Base-by-base conservation (phyloP, 2,888 invertebrate species). In the Pyrrhopygopsis socrates region DNA sequence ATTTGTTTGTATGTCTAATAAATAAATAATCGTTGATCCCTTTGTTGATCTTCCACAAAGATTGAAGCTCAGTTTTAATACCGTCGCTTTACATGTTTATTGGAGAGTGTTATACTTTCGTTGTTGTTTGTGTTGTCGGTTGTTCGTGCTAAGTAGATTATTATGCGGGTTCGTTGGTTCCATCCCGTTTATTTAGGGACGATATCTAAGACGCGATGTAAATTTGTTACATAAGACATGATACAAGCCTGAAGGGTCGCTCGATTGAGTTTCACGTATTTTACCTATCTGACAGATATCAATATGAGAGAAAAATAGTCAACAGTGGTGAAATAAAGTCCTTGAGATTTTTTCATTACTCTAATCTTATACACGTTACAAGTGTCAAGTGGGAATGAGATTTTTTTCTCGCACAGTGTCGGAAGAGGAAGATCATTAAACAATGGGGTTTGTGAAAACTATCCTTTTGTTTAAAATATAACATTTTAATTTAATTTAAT, bases 21-120 rank as follows among this genome's bases (percentile, higher is more conserved):
- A 54, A 30, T 96, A 95, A 95, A 95, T 95, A 96, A 97, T 97
- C 96, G 96, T 96, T 95, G 95, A 70, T 67, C 50, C 65, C 58
- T 65, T 86, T 77, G 83, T 84, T 86, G 58, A 24, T 74, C 74
- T 74, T 60, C 34, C n/a, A 58, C 60, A 60, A 54, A 73, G 85
- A 60, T 83, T 65, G 34, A 58, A 11, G 30, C 45, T 65, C 63
- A 24, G 22, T 22, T 76, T 76, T 76, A 65, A 65, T 65, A 76
- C 27, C 45, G 30, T 41, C 22, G 41, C 63, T 65, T 65, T 65
- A 45, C 65, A 76, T 74, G 74, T 58, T 74, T 38, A 38, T 74
- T 74, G 38, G 15, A 22, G 34, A 60, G 38, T 38, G 74, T 60
- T 38, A 70, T 70, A 41, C 71, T 50, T 67, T 63, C 15, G 24